Evolutionary conservation across 2,113 vertebrate genomes (phyloP).

Genomic region (Notarius lentiginosus): DNA sequence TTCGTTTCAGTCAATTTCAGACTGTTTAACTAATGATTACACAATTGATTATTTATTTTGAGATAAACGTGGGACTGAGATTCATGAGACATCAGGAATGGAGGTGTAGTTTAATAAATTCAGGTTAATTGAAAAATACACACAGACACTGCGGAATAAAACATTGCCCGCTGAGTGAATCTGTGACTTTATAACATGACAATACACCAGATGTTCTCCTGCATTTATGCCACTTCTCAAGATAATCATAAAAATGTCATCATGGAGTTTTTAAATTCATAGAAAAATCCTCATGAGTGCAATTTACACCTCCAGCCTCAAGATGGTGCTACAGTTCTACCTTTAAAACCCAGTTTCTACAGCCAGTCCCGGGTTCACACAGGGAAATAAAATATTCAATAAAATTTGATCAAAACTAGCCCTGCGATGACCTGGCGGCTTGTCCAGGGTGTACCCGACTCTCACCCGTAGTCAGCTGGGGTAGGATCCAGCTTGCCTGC

Average conservation of each 20-base stretch:
- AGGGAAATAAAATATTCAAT: not conserved
- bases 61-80: not conserved
- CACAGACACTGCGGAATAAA: not conserved
- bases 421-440: too few species aligned
- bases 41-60: not conserved
- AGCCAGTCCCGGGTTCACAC: not conserved
- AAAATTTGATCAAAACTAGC: not conserved
- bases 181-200: not conserved
- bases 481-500: too few species aligned
- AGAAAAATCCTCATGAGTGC: not conserved
- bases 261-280: not conserved
- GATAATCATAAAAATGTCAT: not conserved
- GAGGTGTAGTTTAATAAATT: not conserved
- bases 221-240: not conserved
- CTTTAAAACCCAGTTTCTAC: not conserved
- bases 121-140: not conserved
- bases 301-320: slow-evolving; percentile 18
- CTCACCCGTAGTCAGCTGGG: too few species aligned
- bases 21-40: not conserved
- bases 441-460: too few species aligned
- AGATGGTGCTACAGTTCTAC: slow-evolving; percentile 30
- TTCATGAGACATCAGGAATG: not conserved
- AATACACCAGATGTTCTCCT: not conserved
- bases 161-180: not conserved
- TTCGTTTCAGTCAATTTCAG: not conserved